Conservation (phyloP, 92 coral and sea anemone species). For the Phymanthus crucifer region DNA sequence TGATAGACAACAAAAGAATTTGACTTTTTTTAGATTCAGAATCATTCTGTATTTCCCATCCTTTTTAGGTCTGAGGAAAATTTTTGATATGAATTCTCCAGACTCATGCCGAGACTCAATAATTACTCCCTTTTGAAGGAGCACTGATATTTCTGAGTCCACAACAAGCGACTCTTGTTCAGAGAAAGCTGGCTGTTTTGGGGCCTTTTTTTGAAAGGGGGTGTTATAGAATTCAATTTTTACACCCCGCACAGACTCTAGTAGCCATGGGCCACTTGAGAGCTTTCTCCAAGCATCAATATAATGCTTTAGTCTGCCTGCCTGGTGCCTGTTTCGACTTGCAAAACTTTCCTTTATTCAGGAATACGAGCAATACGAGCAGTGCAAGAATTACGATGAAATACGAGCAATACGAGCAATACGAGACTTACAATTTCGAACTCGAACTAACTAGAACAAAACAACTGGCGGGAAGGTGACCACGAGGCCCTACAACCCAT, state of each 20-base stretch:
- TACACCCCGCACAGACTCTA: slow-evolving; percentile 5
- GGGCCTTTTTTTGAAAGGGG: neutral
- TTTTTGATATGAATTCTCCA: slow-evolving; percentile 13
- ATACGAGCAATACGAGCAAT: too few species aligned
- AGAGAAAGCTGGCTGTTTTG: slow-evolving; percentile 10
- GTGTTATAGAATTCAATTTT: neutral
- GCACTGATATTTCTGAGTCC: slow-evolving; percentile 27
- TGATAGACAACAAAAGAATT: slow-evolving; percentile 24
- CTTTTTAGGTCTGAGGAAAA: slow-evolving; percentile 16
- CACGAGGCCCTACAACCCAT: too few species aligned
- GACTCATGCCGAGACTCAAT: slow-evolving; percentile 4
- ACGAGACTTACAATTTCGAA: too few species aligned
- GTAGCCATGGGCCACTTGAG: neutral
- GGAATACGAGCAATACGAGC: too few species aligned
- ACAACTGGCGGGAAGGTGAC: too few species aligned
- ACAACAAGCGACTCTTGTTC: slow-evolving; percentile 10
- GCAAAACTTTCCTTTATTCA: too few species aligned
- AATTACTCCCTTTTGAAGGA: slow-evolving; percentile 16
- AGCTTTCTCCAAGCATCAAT: neutral
- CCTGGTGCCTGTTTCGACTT: too few species aligned
- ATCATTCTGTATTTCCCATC: slow-evolving; percentile 24
- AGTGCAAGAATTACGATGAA: too few species aligned
- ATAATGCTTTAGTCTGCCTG: slow-evolving; percentile 1
- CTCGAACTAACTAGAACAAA: too few species aligned
- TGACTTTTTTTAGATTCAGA: slow-evolving; percentile 17